Evolutionary conservation across 2,888 invertebrate species (phyloP), one percentile per base, ranked within the genome.

Genomic region (Pandemis heparana): DNA sequence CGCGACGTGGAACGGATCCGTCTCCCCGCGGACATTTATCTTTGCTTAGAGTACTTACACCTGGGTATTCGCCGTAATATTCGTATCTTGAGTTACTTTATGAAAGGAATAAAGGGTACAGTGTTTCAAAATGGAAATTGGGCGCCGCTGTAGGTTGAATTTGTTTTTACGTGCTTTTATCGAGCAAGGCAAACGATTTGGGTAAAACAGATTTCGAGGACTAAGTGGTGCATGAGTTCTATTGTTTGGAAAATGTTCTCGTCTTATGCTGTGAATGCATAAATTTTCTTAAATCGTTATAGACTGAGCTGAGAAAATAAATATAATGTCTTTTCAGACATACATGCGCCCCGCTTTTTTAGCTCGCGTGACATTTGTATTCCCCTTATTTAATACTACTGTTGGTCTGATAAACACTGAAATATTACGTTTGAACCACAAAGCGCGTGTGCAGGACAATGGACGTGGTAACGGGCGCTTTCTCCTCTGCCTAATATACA

Each of bases 21-120:
- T 39, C 38, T 61, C 61, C 39, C 61, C 16, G n/a, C 23, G 39
- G 61, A 61, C 61, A 61, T 61, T 61, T 61, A 39, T 61, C 61
- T 61, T 39, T 16, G 16, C 38, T 61, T 60, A 60, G 38, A 61
- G 61, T 61, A 61, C 61, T 39, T 39, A 39, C 61, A 39, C 61
- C 39, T 39, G 39, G 38, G 61, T 39, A 61, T 61, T 61, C 61
- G 39, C 39, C 16, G 61, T 61, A 61, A 61, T 61, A 39, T 39
- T 61, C 61, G 39, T 38, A 38, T 39, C 61, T 61, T n/a, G 38
- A 39, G 61, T 39, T 61, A 61, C 39, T 39, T 39, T 61, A 39
- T 39, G 56, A 12, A 56, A 56, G 56, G 56, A 56, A 56, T 56
- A 56, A 56, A 56, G 23, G 56, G 56, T 56, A 56, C 56, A 56